Conservation (phyloP, 2,888 invertebrate genomes). For the Pomacea canaliculata region DNA sequence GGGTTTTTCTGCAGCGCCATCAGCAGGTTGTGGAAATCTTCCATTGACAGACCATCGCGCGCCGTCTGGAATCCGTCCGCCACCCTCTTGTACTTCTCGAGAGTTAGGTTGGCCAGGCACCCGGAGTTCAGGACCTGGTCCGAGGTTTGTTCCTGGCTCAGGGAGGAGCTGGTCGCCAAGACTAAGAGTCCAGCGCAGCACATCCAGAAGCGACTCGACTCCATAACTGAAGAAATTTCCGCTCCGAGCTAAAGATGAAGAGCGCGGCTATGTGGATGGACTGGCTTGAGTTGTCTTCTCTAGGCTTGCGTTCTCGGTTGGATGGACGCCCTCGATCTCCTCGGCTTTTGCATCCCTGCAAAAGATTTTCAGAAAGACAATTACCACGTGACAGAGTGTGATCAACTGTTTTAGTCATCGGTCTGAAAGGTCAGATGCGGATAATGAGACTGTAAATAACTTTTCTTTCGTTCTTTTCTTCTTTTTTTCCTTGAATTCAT, state of each 20-base stretch:
- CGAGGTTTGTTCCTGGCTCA: background rate
- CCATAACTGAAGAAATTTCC: slow-evolving; percentile 23
- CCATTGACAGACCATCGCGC: background rate
- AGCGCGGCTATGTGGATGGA: no score
- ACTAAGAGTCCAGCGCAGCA: background rate
- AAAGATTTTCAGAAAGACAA: no score
- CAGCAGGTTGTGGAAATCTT: slow-evolving; percentile 1
- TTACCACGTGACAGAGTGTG: no score
- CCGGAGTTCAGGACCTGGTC: background rate
- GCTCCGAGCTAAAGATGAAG: slow-evolving; percentile 15
- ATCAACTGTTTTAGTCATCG: no score
- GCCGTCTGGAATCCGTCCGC: background rate
- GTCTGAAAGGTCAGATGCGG: no score
- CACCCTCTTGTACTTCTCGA: background rate
- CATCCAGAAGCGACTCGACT: background rate
- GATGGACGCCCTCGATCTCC: no score
- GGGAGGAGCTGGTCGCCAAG: background rate
- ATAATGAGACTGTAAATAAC: no score
- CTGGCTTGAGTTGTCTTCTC: no score
- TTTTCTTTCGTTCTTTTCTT: no score
- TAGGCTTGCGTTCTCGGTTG: no score
- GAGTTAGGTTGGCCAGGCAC: slow-evolving; percentile 1
- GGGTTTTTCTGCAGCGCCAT: background rate
- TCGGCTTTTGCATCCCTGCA: no score
- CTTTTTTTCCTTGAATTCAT: no score